Percentiles rank a stretch among this genome's conserved stretches.
These are phyloP conservation scores for Pagetopsis macropterus DNA, from an alignment of 2,797 vertebrate genomes.

Conservation along the genomic window DNA sequence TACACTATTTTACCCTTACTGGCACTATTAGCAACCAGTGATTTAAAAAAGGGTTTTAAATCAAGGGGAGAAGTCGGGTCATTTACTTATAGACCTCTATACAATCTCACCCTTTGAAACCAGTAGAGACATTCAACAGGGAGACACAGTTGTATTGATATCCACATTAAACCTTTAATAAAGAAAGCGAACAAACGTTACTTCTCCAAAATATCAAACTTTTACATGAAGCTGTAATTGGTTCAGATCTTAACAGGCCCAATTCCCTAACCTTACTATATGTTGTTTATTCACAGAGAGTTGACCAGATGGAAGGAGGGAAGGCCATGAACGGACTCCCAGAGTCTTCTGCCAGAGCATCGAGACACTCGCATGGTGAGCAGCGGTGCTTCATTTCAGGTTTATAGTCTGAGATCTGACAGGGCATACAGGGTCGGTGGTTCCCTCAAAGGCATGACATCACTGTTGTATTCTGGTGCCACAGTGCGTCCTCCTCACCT, in stretches of 20 bases:
- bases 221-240: background rate
- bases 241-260: background rate
- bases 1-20: no score
- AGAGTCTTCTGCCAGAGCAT: slow-evolving; percentile 40
- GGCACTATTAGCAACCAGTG: no score
- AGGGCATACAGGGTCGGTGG: slow-evolving; percentile 10
- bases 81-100: no score
- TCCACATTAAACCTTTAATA: background rate
- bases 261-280: background rate
- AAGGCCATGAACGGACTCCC: slow-evolving; percentile 57
- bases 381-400: slow-evolving; percentile 34
- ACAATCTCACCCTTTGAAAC: no score
- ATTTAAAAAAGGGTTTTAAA: no score
- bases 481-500: slow-evolving; percentile 16
- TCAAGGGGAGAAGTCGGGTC: no score
- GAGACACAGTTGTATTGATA: background rate
- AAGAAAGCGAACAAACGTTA: background rate
- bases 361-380: slow-evolving; percentile 73
- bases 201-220: background rate
- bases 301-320: slow-evolving; percentile 30
- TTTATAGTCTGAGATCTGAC: slow-evolving; percentile 34
- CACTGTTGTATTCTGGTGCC: slow-evolving; percentile 33
- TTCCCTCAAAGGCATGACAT: slow-evolving; percentile 34
- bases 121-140: background rate
- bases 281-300: slow-evolving; percentile 56